Evolutionary conservation across 35 echinoderm and acorn worm genomes (phyloP).

Genomic region (Strongylocentrotus purpuratus): DNA sequence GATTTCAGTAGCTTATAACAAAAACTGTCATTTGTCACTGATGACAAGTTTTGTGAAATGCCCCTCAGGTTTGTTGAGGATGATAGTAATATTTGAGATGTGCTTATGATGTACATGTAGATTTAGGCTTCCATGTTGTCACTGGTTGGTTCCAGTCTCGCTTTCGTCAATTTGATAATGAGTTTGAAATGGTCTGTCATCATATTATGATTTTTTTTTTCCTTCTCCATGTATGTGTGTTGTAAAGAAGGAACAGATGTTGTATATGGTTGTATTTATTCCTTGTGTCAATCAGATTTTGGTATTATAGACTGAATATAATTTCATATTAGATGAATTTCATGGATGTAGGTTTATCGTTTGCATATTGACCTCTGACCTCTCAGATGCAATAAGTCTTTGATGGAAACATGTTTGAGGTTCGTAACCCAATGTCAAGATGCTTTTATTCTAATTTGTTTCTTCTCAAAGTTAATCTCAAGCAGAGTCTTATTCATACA

Average conservation of each 20-base stretch:
- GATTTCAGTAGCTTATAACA: too few relatives aligned
- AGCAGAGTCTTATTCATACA: not conserved
- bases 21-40: too few relatives aligned
- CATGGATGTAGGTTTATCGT: not conserved
- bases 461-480: not conserved
- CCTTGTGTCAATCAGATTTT: not conserved
- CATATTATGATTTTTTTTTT: not conserved
- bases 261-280: conserved; percentile 9
- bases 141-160: not conserved
- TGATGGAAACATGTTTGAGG: not conserved
- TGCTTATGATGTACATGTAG: too few relatives aligned
- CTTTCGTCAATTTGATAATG: not conserved
- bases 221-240: not conserved
- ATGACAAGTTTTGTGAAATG: too few relatives aligned
- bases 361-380: not conserved
- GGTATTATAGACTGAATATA: not conserved
- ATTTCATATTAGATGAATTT: not conserved
- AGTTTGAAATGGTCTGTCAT: not conserved
- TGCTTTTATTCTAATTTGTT: not conserved
- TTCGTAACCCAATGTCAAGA: not conserved
- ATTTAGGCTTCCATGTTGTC: too few relatives aligned
- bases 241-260: not conserved
- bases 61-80: too few relatives aligned
- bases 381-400: not conserved
- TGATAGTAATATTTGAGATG: too few relatives aligned